Evolutionary conservation across 2,888 invertebrate genomes (phyloP).

Genomic region (Sacculina carcini): DNA sequence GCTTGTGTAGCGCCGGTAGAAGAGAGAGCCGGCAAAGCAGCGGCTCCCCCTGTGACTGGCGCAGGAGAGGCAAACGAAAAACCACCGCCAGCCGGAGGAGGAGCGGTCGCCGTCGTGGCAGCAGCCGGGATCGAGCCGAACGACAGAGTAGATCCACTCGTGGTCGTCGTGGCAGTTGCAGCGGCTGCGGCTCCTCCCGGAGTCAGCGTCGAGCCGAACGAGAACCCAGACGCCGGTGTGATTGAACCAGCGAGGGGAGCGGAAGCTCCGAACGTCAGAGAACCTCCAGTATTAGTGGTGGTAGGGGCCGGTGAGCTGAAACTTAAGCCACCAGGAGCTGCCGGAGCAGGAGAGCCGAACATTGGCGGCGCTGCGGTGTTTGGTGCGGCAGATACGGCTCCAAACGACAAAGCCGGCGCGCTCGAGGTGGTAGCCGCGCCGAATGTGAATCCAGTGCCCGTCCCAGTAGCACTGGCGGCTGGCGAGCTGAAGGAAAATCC

Average conservation of each 20-base stretch:
- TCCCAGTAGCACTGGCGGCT: constrained; percentile 9
- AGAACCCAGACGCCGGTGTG: constrained; percentile 14
- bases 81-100: constrained; percentile 6
- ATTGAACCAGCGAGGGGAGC: constrained; percentile 10
- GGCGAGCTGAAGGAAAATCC: constrained; percentile 15
- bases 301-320: too few species aligned
- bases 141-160: too few species aligned
- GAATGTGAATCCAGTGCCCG: too few species aligned
- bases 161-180: too few species aligned
- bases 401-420: constrained; percentile 6
- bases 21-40: constrained; percentile 12
- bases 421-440: constrained; percentile 13
- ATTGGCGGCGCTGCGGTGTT: constrained; percentile 8
- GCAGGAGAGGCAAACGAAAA: constrained; percentile 9
- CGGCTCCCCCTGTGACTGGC: too few species aligned
- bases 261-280: constrained; percentile 7
- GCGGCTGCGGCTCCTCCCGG: constrained; percentile 12
- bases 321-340: too few species aligned
- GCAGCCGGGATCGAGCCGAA: constrained; percentile 9
- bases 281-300: too few species aligned
- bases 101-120: not conserved
- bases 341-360: constrained; percentile 11
- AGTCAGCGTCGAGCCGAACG: constrained; percentile 14
- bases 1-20: not conserved
- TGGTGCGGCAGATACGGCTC: not conserved